Base-by-base conservation (phyloP, 2,113 vertebrate genomes). In the Sisor rabdophorus region DNA sequence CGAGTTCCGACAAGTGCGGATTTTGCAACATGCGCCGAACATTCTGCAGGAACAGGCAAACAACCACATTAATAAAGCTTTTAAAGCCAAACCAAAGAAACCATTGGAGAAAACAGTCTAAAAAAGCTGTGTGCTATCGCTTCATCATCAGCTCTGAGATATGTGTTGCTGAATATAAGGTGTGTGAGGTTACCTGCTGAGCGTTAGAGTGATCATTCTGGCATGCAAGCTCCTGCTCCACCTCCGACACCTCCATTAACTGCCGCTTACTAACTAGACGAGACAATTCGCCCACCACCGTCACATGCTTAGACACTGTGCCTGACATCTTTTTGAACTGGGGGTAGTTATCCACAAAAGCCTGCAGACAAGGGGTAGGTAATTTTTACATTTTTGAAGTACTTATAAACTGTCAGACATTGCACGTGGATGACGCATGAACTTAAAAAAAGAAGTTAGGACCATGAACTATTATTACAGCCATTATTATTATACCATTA, bases 261-360 rank as follows among this genome's bases (percentile, higher is more conserved):
- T 90, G 91, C 82, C 92, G 78, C 76, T 95, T 94, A 0, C 88
- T 86, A 61, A 93, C 96, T 63, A 98, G 85, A 0, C 96, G 89
- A 0, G 96, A 98, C 69, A 99, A 85, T 50, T 99, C 97, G 2
- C 97, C 97, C 15, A 99, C 96, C 74, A 98, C 96, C 0, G 96
- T 98, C 90, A 99, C 96, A 0, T 98, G 97, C 87, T 99, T 99
- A 9, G 96, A 95, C 12, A 99, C 96, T 0, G 95, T 95, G 36
- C 97, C 96, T 0, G 97, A 98, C 97, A 99, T 98, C 90, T 99
- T 99, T 91, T 95, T 97, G 83, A 99, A 99, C 90, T 98, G 96
- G 0, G 97, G 97, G 80, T 99, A 99, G 81, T 97, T 99, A 80
- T 98, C 96, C 69, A 99, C 97, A 28, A 99, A 99, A 0, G 96